Conservation (phyloP, 2,797 vertebrate genomes). For the Morelia viridis region DNA sequence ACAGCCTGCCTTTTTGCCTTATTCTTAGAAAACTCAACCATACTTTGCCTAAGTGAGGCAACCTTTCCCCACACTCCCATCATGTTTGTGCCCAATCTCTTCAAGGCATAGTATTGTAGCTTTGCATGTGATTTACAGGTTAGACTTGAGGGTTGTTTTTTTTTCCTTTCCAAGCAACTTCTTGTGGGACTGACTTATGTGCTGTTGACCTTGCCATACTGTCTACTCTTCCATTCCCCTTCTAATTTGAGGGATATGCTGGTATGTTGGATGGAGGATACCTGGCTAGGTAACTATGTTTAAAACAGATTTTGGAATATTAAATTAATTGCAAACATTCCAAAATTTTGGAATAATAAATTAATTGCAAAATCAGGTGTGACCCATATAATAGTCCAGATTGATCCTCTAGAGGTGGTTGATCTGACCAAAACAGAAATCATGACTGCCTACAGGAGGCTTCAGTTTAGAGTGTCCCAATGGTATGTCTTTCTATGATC, state of each 20-base stretch:
- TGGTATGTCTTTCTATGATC: neutral
- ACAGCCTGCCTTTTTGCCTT: too few relatives aligned
- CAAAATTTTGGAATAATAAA: neutral
- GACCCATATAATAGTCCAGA: neutral
- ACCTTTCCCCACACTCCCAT: too few relatives aligned
- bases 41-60: too few relatives aligned
- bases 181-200: too few relatives aligned
- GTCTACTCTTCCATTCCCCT: neutral
- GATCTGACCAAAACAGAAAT: neutral
- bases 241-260: too few relatives aligned
- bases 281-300: neutral
- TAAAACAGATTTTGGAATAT: neutral
- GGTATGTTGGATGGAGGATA: neutral
- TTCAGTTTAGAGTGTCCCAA: neutral
- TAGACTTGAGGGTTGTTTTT: neutral
- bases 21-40: too few relatives aligned
- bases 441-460: neutral
- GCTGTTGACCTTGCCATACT: neutral
- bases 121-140: neutral
- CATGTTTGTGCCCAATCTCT: too few relatives aligned
- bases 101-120: too few relatives aligned
- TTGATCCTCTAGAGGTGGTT: neutral
- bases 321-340: too few relatives aligned
- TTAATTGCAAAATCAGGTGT: neutral
- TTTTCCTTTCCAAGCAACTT: too few relatives aligned